These are phyloP conservation scores for Camponotus floridanus DNA, from an alignment of 1,140 invertebrate species.

Conservation along the genomic window DNA sequence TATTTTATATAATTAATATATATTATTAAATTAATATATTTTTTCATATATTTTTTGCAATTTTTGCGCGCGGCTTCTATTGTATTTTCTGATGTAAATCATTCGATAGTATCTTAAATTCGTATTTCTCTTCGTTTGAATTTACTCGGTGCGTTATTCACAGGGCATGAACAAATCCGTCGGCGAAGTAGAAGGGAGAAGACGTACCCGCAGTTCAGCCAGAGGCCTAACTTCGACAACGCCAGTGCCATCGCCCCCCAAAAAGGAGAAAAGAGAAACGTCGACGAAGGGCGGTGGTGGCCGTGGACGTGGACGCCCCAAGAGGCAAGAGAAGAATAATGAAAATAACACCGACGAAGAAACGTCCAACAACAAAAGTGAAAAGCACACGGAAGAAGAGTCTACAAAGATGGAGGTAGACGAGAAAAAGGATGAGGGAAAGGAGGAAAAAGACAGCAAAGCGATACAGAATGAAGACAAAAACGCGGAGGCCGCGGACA, in stretches of 20 bases:
- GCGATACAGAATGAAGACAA: constrained; percentile 72
- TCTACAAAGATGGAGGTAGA: constrained; percentile 84
- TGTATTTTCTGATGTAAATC: not conserved
- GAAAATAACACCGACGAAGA: constrained; percentile 83
- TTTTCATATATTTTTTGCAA: not conserved
- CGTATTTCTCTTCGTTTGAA: not conserved
- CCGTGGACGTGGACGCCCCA: constrained; percentile 84
- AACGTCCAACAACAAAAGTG: constrained; percentile 82
- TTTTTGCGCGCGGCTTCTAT: not conserved
- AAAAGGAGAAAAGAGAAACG: constrained; percentile 85
- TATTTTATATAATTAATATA: not conserved
- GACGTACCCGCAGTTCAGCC: constrained; percentile 85
- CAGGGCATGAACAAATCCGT: constrained; percentile 82
- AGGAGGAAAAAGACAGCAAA: constrained; percentile 74
- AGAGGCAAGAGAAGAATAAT: constrained; percentile 83
- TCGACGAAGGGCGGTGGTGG: constrained; percentile 77
- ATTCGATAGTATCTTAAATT: constrained; percentile 11
- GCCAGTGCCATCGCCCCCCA: constrained; percentile 84
- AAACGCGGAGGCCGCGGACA: constrained; percentile 66
- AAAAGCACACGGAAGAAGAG: constrained; percentile 81
- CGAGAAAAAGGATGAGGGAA: constrained; percentile 77
- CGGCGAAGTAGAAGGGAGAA: constrained; percentile 84
- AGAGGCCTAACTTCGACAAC: constrained; percentile 80
- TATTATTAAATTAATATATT: not conserved
- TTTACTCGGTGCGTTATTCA: constrained; percentile 11